Percentiles rank a stretch among this genome's conserved stretches.
phyloP scores from a whole-genome alignment of 2,113 vertebrate genomes.

The Platysteira castanea region DNA sequence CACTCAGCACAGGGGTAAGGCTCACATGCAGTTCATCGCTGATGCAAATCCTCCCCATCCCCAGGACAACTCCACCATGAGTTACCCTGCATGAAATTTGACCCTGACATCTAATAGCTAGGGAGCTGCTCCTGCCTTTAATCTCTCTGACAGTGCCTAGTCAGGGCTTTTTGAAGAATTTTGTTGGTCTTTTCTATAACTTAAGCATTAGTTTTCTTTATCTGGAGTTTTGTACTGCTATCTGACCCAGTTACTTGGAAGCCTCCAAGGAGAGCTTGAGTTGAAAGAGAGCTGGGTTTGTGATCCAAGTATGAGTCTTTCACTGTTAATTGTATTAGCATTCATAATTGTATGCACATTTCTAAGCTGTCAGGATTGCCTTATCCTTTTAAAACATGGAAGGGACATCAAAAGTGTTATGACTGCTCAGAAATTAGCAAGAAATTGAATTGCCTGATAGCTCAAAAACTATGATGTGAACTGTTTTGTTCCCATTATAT shows the following conservation, averaged over 20 bases:
- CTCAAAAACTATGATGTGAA: not conserved
- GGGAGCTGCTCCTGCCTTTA: not conserved
- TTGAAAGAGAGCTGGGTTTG: not conserved
- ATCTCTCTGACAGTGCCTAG: not conserved
- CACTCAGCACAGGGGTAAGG: not conserved
- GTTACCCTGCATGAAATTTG: not conserved
- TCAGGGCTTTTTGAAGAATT: constrained; percentile 6
- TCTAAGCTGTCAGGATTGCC: not conserved
- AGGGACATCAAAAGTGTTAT: not conserved
- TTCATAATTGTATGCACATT: not conserved
- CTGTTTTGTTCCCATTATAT: not conserved
- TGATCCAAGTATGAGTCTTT: not conserved
- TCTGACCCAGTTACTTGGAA: constrained; percentile 24
- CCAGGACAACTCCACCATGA: not conserved
- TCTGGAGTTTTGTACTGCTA: not conserved
- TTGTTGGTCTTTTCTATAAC: not conserved
- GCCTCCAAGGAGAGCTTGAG: not conserved
- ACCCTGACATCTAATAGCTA: not conserved
- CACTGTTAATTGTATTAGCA: constrained; percentile 22
- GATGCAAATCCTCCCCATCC: not conserved
- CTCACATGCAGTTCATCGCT: rapidly evolving
- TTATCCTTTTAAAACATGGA: not conserved
- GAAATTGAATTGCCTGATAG: not conserved
- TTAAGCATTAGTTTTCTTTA: not conserved
- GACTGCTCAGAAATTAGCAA: not conserved